Conservation (phyloP, 1,140 invertebrate species). For the Gonioctena quinquepunctata region DNA sequence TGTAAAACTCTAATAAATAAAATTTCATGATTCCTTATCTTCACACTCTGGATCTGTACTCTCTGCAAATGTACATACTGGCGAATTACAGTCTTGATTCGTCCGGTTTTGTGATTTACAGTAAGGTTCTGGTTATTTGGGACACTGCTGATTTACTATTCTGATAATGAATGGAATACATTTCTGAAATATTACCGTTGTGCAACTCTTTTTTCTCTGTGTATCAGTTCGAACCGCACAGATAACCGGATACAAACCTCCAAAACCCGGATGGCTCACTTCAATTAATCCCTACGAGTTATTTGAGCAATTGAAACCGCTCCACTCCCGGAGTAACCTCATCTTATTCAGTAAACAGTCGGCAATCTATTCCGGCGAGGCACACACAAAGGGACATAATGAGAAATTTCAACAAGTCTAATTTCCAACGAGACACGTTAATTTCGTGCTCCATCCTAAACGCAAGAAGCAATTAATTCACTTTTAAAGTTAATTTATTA, state of each 20-base stretch:
- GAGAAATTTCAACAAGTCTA: slow-evolving; percentile 49
- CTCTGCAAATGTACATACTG: too few species aligned
- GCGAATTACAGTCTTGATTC: too few species aligned
- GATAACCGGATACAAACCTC: background rate
- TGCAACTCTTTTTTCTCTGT: too few species aligned
- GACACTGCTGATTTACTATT: too few species aligned
- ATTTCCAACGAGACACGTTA: slow-evolving; percentile 41
- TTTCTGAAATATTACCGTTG: too few species aligned
- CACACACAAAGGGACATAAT: slow-evolving; percentile 35
- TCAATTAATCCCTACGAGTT: background rate
- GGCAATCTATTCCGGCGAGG: background rate
- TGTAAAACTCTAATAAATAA: too few species aligned
- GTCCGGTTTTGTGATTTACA: too few species aligned
- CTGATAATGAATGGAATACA: too few species aligned
- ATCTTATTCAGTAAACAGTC: background rate
- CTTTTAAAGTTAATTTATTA: slow-evolving; percentile 56
- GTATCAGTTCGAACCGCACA: too few species aligned
- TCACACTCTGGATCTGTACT: too few species aligned
- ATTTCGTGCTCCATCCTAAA: slow-evolving; percentile 51
- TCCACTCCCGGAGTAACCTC: background rate
- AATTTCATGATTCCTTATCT: too few species aligned
- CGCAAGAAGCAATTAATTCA: slow-evolving; percentile 55
- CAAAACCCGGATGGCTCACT: background rate
- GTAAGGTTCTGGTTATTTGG: too few species aligned
- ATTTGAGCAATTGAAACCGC: background rate